Conservation (phyloP, 2,888 invertebrate genomes). For the Micoletzkya japonica region DNA sequence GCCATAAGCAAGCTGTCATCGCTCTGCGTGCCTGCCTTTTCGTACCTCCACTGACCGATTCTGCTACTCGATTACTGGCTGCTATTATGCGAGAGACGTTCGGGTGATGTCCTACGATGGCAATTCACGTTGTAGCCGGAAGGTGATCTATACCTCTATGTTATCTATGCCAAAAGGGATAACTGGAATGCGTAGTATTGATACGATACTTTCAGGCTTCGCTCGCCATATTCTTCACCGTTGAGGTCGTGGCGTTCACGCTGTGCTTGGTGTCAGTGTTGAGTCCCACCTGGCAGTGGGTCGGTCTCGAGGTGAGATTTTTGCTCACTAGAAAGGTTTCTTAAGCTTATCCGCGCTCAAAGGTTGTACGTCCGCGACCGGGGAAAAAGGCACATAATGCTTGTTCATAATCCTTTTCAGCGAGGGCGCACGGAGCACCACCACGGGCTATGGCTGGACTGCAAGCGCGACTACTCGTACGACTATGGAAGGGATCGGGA, state of each 20-base stretch:
- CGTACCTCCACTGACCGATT: too few species aligned
- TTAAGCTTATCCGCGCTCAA: too few species aligned
- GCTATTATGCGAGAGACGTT: too few species aligned
- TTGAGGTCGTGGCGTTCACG: constrained; percentile 54
- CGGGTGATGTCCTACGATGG: constrained; percentile 16
- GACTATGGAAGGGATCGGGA: constrained; percentile 60
- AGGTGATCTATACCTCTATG: background rate
- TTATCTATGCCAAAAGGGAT: too few species aligned
- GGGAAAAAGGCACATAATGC: too few species aligned
- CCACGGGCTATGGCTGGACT: constrained; percentile 62
- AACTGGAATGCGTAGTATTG: background rate
- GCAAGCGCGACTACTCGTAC: constrained; percentile 61
- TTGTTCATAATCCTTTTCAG: too few species aligned
- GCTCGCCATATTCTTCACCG: constrained; percentile 50
- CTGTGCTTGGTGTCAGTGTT: constrained; percentile 54
- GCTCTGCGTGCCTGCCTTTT: too few species aligned
- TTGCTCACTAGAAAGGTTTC: background rate
- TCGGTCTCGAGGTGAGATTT: constrained; percentile 53
- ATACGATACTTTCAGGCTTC: constrained; percentile 28
- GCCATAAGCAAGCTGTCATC: too few species aligned
- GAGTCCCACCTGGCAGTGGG: constrained; percentile 61
- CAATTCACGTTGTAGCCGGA: constrained; percentile 13
- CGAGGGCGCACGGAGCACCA: constrained; percentile 63
- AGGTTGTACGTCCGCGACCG: too few species aligned
- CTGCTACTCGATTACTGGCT: too few species aligned